Evolutionary conservation across 2,888 invertebrate genomes (phyloP), one percentile per base, ranked within the genome.

Genomic region (Dryobota labecula): DNA sequence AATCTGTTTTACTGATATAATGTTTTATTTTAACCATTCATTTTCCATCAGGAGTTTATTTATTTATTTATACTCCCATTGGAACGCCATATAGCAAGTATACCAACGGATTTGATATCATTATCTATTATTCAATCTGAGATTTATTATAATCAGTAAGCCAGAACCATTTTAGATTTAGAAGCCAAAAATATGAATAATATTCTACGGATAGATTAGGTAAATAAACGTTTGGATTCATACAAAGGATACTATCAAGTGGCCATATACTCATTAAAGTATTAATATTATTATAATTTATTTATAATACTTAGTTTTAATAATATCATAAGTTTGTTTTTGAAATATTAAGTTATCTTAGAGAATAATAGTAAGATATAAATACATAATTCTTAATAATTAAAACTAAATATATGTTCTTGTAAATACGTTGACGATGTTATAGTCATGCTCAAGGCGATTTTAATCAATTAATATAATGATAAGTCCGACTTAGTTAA

Each of bases 291-390:
- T 24, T 30, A 20, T 61, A 54, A 41, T 51, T 56, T 51, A 68
- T 73, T 54, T 70, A 60, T 76, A 71, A 67, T 75, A 68, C 69
- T 83, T 76, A 83, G 33, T 57, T 60, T 20, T 11, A 72, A 71
- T 63, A 80, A 62, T 51, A 41, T 83, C 70, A 73, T 70, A 73
- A 75, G 69, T 73, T 73, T 66, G 38, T 13, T 63, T 53, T 69
- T 61, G 13, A 66, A 82, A 71, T 67, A 65, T 62, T 61, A 51
- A 70, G 2, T 77, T 70, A 13, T 41, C 43, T 58, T 51, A 49
- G 54, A 56, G 57, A 43, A 69, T 60, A 67, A 38, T 63, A 70
- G 47, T 60, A 58, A 73, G 20, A 30, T 41, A 45, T 41, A 45
- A 68, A 57, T 65, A 2, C 43, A 43, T 56, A 2, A 36, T 53